phyloP scores from a whole-genome alignment of 2,113 vertebrate genomes.

The Antennarius striatus region DNA sequence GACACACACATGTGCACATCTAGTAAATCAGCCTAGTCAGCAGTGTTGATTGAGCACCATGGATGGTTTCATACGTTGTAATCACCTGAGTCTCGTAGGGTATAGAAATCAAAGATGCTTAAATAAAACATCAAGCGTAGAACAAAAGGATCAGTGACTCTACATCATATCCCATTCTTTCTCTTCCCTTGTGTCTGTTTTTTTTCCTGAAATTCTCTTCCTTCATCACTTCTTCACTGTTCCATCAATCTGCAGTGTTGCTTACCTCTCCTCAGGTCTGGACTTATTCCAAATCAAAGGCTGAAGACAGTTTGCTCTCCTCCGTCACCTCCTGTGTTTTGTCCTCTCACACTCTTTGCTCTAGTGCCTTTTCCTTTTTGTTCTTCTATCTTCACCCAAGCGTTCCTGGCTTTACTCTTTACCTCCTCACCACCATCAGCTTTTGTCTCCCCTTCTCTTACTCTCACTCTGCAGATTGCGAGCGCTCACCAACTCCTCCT shows the following conservation, averaged over 20 bases:
- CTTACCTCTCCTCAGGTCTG: conserved; percentile 34
- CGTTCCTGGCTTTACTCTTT: conserved; percentile 50
- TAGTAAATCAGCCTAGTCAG: conserved; percentile 57
- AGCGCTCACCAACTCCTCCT: conserved; percentile 71
- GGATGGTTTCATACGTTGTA: conserved; percentile 13
- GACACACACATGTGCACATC: conserved; percentile 3
- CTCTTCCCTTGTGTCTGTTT: background rate
- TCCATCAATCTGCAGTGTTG: conserved; percentile 21
- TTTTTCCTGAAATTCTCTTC: background rate
- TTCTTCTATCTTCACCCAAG: conserved; percentile 28
- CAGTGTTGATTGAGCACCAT: conserved; percentile 30
- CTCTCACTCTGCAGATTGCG: conserved; percentile 70
- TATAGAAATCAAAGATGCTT: conserved; percentile 5
- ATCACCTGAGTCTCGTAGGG: conserved; percentile 19
- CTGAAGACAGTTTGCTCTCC: conserved; percentile 33
- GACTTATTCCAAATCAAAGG: conserved; percentile 48
- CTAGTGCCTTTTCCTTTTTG: conserved; percentile 19
- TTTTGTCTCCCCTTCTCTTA: conserved; percentile 62
- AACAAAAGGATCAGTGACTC: conserved; percentile 33
- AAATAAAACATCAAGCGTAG: conserved; percentile 22
- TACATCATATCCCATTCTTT: background rate
- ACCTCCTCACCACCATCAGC: conserved; percentile 65
- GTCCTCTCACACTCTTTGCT: conserved; percentile 15
- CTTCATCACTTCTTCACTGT: conserved; percentile 2
- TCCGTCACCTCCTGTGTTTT: conserved; percentile 34